phyloP scores from a whole-genome alignment of 2,888 invertebrate genomes.

The Caradrina clavipalpis region DNA sequence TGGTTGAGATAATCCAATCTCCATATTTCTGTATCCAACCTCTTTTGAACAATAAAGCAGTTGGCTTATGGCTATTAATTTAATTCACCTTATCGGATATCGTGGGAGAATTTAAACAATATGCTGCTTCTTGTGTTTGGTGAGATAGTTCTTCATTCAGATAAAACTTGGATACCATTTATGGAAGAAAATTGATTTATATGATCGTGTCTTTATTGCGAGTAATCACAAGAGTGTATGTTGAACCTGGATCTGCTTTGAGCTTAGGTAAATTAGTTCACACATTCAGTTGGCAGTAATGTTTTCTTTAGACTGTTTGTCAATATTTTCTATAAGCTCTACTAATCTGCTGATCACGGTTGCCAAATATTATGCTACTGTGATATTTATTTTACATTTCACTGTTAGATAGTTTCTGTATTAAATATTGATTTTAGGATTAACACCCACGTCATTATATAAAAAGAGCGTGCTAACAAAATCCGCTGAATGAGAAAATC shows the following conservation, averaged over 20 bases:
- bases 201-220: neutral
- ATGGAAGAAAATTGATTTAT: conserved; percentile 4
- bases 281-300: conserved; percentile 22
- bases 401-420: conserved; percentile 4
- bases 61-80: conserved; percentile 56
- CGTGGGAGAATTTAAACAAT: conserved; percentile 67
- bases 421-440: neutral
- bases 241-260: neutral
- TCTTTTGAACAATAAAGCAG: conserved; percentile 52
- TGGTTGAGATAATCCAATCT: conserved; percentile 54
- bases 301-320: conserved; percentile 1
- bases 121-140: conserved; percentile 33
- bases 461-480: neutral
- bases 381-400: conserved; percentile 32
- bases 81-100: conserved; percentile 64
- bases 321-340: conserved; percentile 23
- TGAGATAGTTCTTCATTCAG: conserved; percentile 37
- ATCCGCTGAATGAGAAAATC: neutral
- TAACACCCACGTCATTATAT: neutral
- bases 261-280: neutral
- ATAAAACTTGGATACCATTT: neutral
- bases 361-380: conserved; percentile 14
- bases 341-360: conserved; percentile 17
- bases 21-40: conserved; percentile 49
- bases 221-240: neutral